Conservation (phyloP, 2,797 vertebrate species). For the Argyrosomus regius region DNA sequence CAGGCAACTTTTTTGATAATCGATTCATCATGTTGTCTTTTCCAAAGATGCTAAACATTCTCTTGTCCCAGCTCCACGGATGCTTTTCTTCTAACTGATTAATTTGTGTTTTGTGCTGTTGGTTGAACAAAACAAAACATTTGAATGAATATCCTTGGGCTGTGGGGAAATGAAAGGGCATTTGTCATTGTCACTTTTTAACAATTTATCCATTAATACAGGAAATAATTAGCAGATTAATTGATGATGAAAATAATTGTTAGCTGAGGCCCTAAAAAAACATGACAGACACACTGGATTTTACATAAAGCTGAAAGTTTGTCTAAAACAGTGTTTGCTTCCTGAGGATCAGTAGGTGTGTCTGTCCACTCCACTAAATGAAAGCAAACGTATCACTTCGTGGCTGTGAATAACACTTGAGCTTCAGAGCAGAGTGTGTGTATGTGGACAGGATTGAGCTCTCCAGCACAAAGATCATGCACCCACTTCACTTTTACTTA, state of each 20-base stretch:
- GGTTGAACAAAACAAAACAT: neutral
- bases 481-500: conserved; percentile 61
- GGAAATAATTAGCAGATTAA: neutral
- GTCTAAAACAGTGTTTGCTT: neutral
- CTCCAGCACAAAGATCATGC: conserved; percentile 54
- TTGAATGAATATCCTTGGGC: neutral
- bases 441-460: conserved; percentile 48
- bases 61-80: neutral
- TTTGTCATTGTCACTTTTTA: neutral
- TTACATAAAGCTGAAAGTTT: neutral
- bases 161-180: neutral
- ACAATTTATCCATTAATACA: neutral
- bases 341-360: conserved; percentile 22
- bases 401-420: conserved; percentile 54
- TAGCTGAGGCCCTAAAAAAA: neutral
- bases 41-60: neutral
- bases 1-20: neutral
- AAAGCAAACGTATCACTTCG: conserved; percentile 44
- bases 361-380: conserved; percentile 27
- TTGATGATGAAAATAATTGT: neutral
- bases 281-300: neutral
- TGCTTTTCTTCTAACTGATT: neutral
- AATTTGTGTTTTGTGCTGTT: neutral
- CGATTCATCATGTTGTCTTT: neutral
- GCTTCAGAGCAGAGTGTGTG: conserved; percentile 52